phyloP scores from a whole-genome alignment of 2,113 vertebrate species.

The Pygoscelis adeliae region DNA sequence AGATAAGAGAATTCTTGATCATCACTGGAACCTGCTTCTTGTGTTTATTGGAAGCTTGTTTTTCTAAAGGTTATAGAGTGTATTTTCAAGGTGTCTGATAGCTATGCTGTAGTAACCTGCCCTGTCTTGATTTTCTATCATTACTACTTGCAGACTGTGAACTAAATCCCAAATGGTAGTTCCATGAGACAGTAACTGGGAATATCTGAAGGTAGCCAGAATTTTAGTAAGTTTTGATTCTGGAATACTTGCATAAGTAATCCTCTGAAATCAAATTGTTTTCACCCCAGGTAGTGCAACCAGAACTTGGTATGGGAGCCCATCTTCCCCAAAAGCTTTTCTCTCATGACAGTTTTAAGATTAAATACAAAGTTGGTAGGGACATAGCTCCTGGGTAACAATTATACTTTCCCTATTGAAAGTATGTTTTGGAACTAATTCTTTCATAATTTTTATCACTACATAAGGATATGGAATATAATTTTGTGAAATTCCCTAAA shows the following conservation, averaged over 20 bases:
- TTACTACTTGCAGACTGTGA: neutral
- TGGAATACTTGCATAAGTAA: neutral
- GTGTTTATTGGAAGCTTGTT: conserved; percentile 5
- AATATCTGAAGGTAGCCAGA: neutral
- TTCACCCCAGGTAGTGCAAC: neutral
- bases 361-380: neutral
- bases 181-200: neutral
- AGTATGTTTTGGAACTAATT: neutral
- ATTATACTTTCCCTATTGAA: neutral
- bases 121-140: neutral
- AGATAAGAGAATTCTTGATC: conserved; percentile 6
- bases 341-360: neutral
- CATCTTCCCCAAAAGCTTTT: neutral
- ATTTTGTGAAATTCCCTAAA: neutral
- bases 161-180: neutral
- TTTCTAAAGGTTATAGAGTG: neutral
- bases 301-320: neutral
- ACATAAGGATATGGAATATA: neutral
- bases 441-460: neutral
- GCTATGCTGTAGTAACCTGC: neutral
- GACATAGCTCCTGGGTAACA: neutral
- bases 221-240: neutral
- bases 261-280: neutral
- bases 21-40: neutral
- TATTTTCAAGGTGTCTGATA: neutral